Evolutionary conservation across 2,113 vertebrate genomes (phyloP).

Genomic region (Cottus gobio): DNA sequence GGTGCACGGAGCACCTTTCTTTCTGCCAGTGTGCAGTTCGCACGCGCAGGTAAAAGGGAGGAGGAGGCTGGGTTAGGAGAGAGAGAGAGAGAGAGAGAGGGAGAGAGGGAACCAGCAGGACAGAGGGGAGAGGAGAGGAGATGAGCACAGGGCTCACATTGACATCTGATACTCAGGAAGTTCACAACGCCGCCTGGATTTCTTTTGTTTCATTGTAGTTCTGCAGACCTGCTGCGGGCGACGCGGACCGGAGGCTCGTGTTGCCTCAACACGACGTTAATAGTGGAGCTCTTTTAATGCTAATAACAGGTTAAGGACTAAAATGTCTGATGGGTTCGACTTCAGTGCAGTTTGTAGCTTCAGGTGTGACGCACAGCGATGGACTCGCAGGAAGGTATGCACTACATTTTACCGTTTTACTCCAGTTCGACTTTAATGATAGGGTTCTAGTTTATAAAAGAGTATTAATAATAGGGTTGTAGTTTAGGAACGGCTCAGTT

Average conservation of each 20-base stretch:
- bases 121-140: slow-evolving; percentile 24
- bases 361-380: slow-evolving; percentile 51
- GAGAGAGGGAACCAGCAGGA: slow-evolving; percentile 11
- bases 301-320: slow-evolving; percentile 41
- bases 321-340: slow-evolving; percentile 34
- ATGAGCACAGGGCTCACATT: slow-evolving; percentile 71
- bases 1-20: slow-evolving; percentile 61
- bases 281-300: slow-evolving; percentile 21
- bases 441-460: neutral
- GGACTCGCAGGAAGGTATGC: slow-evolving; percentile 65
- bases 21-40: slow-evolving; percentile 48
- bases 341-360: slow-evolving; percentile 33
- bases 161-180: slow-evolving; percentile 92
- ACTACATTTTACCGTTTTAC: slow-evolving; percentile 5
- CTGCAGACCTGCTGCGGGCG: slow-evolving; percentile 66
- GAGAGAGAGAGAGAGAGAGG: no score
- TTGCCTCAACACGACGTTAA: slow-evolving; percentile 26
- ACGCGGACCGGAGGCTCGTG: slow-evolving; percentile 46
- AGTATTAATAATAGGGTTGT: neutral
- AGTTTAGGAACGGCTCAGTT: neutral
- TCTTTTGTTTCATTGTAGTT: slow-evolving; percentile 87
- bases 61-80: slow-evolving; percentile 53
- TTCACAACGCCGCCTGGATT: slow-evolving; percentile 82
- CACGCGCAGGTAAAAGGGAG: slow-evolving; percentile 76
- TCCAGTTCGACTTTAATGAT: neutral